Percentiles rank a stretch among this genome's conserved stretches.
phyloP scores from a whole-genome alignment of 2,113 vertebrate genomes.

The Tetraodon nigroviridis region DNA sequence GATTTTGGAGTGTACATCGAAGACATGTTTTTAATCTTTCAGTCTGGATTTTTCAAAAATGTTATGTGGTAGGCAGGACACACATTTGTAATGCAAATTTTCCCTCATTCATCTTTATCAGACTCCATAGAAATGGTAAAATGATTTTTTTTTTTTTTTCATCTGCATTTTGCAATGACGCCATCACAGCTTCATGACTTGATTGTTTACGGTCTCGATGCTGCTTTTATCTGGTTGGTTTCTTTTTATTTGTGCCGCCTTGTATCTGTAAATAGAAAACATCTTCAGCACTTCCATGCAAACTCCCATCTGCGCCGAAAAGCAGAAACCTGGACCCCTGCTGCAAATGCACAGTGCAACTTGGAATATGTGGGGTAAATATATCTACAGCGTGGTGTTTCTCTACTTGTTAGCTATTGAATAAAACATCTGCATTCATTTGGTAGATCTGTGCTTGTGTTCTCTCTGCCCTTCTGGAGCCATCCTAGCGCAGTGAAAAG shows the following conservation, averaged over 20 bases:
- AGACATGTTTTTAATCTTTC: not conserved
- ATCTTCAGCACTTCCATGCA: constrained; percentile 46
- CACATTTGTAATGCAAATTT: too few species aligned
- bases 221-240: not conserved
- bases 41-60: too few species aligned
- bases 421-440: constrained; percentile 73
- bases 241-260: constrained; percentile 26
- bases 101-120: too few species aligned
- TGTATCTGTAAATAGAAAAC: constrained; percentile 61
- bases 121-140: too few species aligned
- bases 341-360: constrained; percentile 47
- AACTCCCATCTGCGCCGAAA: constrained; percentile 42
- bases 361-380: constrained; percentile 61
- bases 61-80: too few species aligned
- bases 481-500: constrained; percentile 18
- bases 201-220: too few species aligned
- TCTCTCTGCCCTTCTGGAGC: constrained; percentile 28
- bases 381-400: constrained; percentile 63
- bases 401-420: constrained; percentile 64
- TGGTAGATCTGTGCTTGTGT: constrained; percentile 45
- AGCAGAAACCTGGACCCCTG: constrained; percentile 46
- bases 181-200: too few species aligned
- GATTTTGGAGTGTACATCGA: not conserved
- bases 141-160: too few species aligned
- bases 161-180: too few species aligned